phyloP scores from a whole-genome alignment of 2,113 vertebrate species.

The Phrynosoma platyrhinos region DNA sequence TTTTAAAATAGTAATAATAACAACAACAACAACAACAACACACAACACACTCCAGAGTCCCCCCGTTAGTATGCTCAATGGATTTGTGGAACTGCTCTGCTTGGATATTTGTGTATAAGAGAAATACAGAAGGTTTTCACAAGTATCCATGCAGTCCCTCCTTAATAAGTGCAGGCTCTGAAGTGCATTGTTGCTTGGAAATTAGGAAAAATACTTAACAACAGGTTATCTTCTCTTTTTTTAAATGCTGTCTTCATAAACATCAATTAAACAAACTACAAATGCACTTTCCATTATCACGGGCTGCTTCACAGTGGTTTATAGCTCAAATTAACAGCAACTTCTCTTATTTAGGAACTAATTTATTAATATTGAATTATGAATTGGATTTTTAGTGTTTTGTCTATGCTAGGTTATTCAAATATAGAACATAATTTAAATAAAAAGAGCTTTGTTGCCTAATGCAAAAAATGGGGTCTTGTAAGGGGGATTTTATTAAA shows the following conservation, averaged over 20 bases:
- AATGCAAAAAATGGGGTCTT: background rate
- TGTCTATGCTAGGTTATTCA: conserved; percentile 18
- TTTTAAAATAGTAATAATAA: no score
- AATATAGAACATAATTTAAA: conserved; percentile 45
- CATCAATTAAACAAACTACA: conserved; percentile 28
- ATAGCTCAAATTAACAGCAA: conserved; percentile 32
- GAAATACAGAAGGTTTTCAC: no score
- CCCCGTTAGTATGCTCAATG: no score
- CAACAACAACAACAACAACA: no score
- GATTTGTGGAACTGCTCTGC: no score
- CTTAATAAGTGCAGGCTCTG: background rate
- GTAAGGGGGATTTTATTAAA: background rate
- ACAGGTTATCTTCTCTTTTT: background rate
- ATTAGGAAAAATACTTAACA: background rate
- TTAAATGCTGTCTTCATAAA: background rate
- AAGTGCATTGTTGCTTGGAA: background rate
- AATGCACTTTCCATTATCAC: conserved; percentile 21
- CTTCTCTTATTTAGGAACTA: conserved; percentile 25
- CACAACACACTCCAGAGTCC: no score
- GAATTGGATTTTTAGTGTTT: conserved; percentile 45
- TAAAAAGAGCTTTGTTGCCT: conserved; percentile 40
- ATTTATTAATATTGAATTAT: conserved; percentile 48
- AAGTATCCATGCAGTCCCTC: no score
- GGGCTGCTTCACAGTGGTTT: conserved; percentile 37
- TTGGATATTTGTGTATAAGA: no score